A percentile compares a stretch with the other conserved stretches of the same genome.
Conservation (phyloP, 2,888 invertebrate species). For the Sialis fuliginosa region DNA sequence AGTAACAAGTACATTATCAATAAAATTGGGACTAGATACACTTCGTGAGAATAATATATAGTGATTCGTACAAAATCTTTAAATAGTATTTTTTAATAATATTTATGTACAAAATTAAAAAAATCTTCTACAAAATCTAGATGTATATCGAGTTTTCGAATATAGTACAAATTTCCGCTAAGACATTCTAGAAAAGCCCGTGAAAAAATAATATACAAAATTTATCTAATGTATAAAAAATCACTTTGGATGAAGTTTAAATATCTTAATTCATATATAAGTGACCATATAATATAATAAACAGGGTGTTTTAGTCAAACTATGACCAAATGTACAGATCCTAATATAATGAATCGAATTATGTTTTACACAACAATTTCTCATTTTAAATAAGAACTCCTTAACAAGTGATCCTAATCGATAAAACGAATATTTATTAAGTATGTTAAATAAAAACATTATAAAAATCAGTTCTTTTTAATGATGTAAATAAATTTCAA, state of each 20-base stretch:
- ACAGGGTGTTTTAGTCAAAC: too few species aligned
- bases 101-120: conserved; percentile 7
- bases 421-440: too few species aligned
- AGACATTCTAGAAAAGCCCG: conserved; percentile 7
- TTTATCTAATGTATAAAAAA: conserved; percentile 7
- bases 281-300: too few species aligned
- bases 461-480: too few species aligned
- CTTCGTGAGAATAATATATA: conserved; percentile 6
- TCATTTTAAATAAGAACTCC: too few species aligned
- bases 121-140: conserved; percentile 6
- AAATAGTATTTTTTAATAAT: neutral
- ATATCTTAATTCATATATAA: too few species aligned
- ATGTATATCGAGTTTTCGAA: conserved; percentile 6
- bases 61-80: neutral
- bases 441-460: too few species aligned
- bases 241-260: conserved; percentile 4
- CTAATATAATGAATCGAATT: too few species aligned
- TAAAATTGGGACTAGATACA: conserved; percentile 6
- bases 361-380: too few species aligned
- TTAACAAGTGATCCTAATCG: too few species aligned
- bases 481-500: too few species aligned
- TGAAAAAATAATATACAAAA: conserved; percentile 8
- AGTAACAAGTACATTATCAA: neutral
- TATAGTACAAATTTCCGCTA: conserved; percentile 7
- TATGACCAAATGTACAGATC: too few species aligned